Evolutionary conservation across 1,140 invertebrate genomes (phyloP).

Genomic region (Protaetia brevitarsis): DNA sequence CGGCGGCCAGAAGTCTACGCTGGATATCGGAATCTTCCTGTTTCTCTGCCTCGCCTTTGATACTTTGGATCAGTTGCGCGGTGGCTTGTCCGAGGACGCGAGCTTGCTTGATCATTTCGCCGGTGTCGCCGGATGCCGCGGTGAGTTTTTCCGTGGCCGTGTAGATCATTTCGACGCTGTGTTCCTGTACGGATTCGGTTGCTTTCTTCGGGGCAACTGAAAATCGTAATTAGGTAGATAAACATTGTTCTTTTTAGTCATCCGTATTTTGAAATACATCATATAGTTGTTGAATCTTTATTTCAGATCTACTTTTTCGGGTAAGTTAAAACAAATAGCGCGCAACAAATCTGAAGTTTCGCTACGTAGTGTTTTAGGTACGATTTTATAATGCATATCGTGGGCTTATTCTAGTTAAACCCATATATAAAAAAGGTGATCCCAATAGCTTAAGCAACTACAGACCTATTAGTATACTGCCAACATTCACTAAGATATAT

Average conservation of each 20-base stretch:
- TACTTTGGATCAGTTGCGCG: slow-evolving; percentile 86
- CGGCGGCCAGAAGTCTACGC: slow-evolving; percentile 83
- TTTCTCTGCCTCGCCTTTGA: slow-evolving; percentile 89
- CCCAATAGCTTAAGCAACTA: no score
- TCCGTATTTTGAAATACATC: no score
- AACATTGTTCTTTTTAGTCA: not conserved
- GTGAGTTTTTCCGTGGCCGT: slow-evolving; percentile 87
- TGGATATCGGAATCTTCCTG: slow-evolving; percentile 87
- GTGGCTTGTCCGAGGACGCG: slow-evolving; percentile 89
- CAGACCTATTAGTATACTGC: no score
- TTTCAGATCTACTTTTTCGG: no score
- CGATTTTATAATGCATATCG: no score
- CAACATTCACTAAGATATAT: no score
- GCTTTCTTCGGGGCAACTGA: slow-evolving; percentile 50
- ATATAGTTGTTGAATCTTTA: no score
- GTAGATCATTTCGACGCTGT: slow-evolving; percentile 85
- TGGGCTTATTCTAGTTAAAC: no score
- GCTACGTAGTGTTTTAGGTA: no score
- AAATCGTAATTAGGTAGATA: slow-evolving; percentile 13
- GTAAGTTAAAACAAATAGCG: no score
- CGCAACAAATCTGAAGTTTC: no score
- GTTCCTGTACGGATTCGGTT: slow-evolving; percentile 62
- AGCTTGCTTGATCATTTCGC: slow-evolving; percentile 94
- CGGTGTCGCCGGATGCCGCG: slow-evolving; percentile 76
- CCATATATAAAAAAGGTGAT: no score